Evolutionary conservation across 1,140 invertebrate genomes (phyloP).

Genomic region (Drosophila bifasciata): DNA sequence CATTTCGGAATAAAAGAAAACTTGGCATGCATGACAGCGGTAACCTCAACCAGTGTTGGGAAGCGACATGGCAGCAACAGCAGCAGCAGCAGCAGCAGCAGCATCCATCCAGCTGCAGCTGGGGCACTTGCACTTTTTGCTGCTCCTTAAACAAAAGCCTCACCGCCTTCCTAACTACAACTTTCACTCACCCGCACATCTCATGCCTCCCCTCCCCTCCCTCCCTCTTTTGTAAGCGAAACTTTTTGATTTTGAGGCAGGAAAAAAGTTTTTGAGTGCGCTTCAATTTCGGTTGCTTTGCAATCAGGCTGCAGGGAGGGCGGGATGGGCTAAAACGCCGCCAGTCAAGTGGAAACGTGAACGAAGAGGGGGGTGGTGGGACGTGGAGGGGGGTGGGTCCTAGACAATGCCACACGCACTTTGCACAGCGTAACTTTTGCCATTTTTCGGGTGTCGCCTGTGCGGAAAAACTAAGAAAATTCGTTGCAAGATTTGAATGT

Average conservation of each 20-base stretch:
- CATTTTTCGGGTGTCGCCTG: conserved; percentile 42
- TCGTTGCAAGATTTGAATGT: conserved; percentile 66
- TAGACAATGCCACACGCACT: conserved; percentile 73
- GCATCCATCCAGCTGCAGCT: conserved; percentile 33
- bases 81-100: conserved; percentile 27
- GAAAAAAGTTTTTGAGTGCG: conserved; percentile 68
- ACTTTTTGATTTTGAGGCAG: conserved; percentile 75
- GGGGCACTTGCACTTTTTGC: conserved; percentile 76
- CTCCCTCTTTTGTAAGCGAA: conserved; percentile 54
- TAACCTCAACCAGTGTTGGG: conserved; percentile 23
- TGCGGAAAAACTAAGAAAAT: conserved; percentile 29
- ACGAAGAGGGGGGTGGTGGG: neutral
- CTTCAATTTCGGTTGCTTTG: conserved; percentile 79
- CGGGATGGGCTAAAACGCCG: conserved; percentile 56
- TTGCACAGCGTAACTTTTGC: conserved; percentile 56
- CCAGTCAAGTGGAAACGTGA: conserved; percentile 73
- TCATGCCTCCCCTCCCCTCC: neutral
- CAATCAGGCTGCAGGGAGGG: conserved; percentile 60
- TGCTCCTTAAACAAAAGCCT: conserved; percentile 64
- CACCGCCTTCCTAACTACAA: neutral
- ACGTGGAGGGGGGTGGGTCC: conserved; percentile 15
- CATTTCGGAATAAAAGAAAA: conserved; percentile 65
- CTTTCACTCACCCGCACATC: conserved; percentile 7
- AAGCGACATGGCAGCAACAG: neutral
- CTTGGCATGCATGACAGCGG: conserved; percentile 64